phyloP scores from a whole-genome alignment of 2,888 invertebrate genomes.

The Protonemura montana region DNA sequence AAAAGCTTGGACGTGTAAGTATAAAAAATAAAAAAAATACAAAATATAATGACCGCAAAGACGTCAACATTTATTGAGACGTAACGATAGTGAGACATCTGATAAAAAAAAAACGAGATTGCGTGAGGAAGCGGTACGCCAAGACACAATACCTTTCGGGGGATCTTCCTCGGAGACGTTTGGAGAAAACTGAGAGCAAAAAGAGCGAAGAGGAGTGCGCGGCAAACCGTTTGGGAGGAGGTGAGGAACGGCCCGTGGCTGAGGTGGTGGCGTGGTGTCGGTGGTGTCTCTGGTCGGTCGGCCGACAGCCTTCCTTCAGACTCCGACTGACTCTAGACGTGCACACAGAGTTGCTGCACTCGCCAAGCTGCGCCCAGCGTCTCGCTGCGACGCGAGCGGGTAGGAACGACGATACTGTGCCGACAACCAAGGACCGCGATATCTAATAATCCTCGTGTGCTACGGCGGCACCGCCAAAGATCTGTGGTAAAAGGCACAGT shows the following conservation, averaged over 20 bases:
- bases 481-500: background rate
- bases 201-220: background rate
- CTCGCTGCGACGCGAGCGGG: background rate
- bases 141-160: slow-evolving; percentile 19
- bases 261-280: background rate
- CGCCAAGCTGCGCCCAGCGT: background rate
- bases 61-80: slow-evolving; percentile 14
- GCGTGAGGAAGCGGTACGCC: slow-evolving; percentile 2
- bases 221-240: background rate
- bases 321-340: background rate
- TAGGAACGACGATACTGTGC: background rate
- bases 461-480: background rate
- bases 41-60: background rate
- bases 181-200: background rate
- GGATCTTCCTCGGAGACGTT: background rate
- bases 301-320: slow-evolving; percentile 1
- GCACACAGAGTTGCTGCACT: too few species aligned
- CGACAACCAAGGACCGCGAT: background rate
- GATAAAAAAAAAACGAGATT: background rate
- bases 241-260: background rate
- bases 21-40: background rate
- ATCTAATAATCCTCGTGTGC: background rate
- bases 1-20: background rate
- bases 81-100: background rate
- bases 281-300: background rate